Percentiles rank a stretch among this genome's conserved stretches.
Evolutionary conservation across 2,888 invertebrate genomes (phyloP).

Genomic region (Hirtodrosophila duncani): DNA sequence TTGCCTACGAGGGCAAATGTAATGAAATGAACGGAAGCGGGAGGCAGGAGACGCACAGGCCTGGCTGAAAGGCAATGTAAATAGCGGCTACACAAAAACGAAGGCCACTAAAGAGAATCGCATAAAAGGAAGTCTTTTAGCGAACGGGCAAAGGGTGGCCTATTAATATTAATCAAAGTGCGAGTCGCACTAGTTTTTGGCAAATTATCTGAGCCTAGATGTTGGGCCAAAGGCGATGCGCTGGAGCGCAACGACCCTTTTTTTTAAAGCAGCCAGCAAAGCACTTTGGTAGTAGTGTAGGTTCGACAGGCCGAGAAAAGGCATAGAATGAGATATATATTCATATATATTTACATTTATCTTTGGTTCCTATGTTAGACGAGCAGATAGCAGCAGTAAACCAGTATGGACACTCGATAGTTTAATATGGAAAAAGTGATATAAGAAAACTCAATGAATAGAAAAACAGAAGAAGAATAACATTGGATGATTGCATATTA

Average conservation of each 20-base stretch:
- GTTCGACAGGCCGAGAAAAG: too few relatives aligned
- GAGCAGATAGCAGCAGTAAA: too few relatives aligned
- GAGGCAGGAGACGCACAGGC: constrained; percentile 14
- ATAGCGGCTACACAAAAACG: constrained; percentile 12
- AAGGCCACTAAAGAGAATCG: constrained; percentile 2
- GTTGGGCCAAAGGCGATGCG: constrained; percentile 9
- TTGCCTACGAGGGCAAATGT: constrained; percentile 31
- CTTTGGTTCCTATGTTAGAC: too few relatives aligned
- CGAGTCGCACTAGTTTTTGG: constrained; percentile 24
- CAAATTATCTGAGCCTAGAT: constrained; percentile 44
- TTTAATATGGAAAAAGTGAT: too few relatives aligned
- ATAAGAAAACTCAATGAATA: too few relatives aligned
- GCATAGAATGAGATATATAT: too few relatives aligned
- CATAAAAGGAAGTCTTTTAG: constrained; percentile 27
- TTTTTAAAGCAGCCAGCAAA: constrained; percentile 17
- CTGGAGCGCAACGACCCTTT: constrained; percentile 46
- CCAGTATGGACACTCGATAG: too few relatives aligned
- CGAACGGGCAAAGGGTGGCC: constrained; percentile 23
- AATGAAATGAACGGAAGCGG: constrained; percentile 36
- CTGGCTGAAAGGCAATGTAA: constrained; percentile 10
- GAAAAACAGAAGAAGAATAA: too few relatives aligned
- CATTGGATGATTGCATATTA: too few relatives aligned
- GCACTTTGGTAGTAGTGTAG: too few relatives aligned
- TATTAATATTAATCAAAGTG: constrained; percentile 58
- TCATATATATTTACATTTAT: too few relatives aligned